Base-by-base conservation (phyloP, 2,113 vertebrate genomes). In the Hyla sarda region DNA sequence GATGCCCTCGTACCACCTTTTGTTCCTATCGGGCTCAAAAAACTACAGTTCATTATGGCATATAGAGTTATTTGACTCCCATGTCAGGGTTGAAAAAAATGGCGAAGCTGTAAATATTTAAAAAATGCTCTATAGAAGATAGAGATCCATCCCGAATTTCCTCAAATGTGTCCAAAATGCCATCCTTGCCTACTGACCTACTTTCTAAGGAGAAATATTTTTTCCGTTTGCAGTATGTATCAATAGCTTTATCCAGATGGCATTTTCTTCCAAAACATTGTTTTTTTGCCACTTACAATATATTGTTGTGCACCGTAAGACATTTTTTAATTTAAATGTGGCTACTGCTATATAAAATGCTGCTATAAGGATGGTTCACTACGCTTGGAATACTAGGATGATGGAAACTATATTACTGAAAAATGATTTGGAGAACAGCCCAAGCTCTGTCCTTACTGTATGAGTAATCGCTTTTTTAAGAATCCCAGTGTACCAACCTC, bases 371-470 rank as follows among this genome's bases (percentile, higher is more conserved):
- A 80, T 45, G 34, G 32, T 65, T 81, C 58, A 65, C 78, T 65
- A 65, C 78, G 54, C 77, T 60, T 80, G 77, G 37, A 81, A 81
- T 81, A 37, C 25, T 62, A 62, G 37, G 78, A 47, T 62, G 78
- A 81, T 81, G 37, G 78, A 80, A 80, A 80, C 32, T 56, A 62
- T 80, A 80, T 80, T 23, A 25, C 77, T 80, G 37, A 81, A 81
- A 62, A 80, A 65, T 65, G 3, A 58, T 81, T 65, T 81, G 56
- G 78, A 81, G 13, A 81, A 62, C 34, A 62, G 78, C 78, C 78
- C 78, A 65, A 81, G 54, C 77, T 60, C 77, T 62, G 28, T 80
- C 58, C 50, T 80, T 65, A 47, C 78, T 34, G n/a, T 81, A 81
- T 81, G 78, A 81, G 78, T 81, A 65, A 81, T 81, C 58, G 19